A percentile compares a stretch with the other conserved stretches of the same genome.
These are phyloP conservation scores for Delia radicum DNA, from an alignment of 1,140 invertebrate species.

Conservation along the genomic window DNA sequence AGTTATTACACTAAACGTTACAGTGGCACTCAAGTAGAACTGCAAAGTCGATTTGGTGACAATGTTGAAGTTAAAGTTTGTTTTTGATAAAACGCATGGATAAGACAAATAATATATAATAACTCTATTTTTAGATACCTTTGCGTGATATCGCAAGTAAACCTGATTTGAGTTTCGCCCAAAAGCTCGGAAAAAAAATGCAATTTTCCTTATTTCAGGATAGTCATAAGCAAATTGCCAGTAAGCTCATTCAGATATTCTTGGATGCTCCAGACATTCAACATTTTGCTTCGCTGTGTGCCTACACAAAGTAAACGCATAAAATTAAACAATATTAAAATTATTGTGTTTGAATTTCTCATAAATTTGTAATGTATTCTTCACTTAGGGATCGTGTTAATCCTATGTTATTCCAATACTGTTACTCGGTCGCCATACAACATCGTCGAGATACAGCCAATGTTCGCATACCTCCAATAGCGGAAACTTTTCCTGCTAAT, in stretches of 20 bases:
- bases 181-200: constrained; percentile 33
- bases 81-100: background rate
- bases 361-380: background rate
- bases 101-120: background rate
- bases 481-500: constrained; percentile 62
- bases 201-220: constrained; percentile 64
- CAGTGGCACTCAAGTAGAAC: constrained; percentile 40
- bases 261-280: constrained; percentile 49
- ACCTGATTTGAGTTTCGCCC: constrained; percentile 45
- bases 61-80: constrained; percentile 54
- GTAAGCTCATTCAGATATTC: constrained; percentile 59
- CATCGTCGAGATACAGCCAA: constrained; percentile 59
- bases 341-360: background rate
- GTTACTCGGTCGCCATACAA: constrained; percentile 49
- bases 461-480: constrained; percentile 59
- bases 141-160: constrained; percentile 57
- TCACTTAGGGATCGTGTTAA: constrained; percentile 55
- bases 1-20: constrained; percentile 51
- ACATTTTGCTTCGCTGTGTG: constrained; percentile 42
- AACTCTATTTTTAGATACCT: constrained; percentile 39
- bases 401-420: constrained; percentile 56
- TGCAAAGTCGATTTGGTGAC: constrained; percentile 59
- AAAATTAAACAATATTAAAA: background rate
- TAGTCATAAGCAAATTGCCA: constrained; percentile 60
- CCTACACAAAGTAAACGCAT: constrained; percentile 41